phyloP scores from a whole-genome alignment of 2,797 vertebrate species.

The Falco biarmicus region DNA sequence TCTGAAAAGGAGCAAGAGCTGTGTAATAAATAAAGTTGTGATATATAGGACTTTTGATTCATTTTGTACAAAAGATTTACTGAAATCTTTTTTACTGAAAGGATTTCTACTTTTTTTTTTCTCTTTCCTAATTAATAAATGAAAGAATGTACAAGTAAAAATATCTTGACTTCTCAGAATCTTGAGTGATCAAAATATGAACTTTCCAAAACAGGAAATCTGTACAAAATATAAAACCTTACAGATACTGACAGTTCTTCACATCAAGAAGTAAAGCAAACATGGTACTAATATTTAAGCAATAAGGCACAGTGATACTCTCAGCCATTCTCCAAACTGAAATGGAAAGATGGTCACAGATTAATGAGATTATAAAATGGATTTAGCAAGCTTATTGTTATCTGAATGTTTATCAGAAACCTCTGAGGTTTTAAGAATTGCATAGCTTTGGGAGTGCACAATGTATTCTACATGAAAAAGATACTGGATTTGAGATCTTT shows the following conservation, averaged over 20 bases:
- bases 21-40: background rate
- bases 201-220: background rate
- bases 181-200: background rate
- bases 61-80: background rate
- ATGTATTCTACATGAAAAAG: slow-evolving; percentile 33
- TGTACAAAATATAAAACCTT: background rate
- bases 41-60: background rate
- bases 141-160: background rate
- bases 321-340: background rate
- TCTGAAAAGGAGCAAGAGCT: background rate
- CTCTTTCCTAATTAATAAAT: background rate
- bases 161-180: background rate
- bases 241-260: background rate
- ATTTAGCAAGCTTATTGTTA: slow-evolving; percentile 45
- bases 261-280: background rate
- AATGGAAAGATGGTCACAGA: slow-evolving; percentile 32
- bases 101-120: background rate
- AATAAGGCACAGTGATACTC: background rate
- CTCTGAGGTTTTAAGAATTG: slow-evolving; percentile 37
- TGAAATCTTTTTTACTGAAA: background rate
- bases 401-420: slow-evolving; percentile 58
- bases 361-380: slow-evolving; percentile 54
- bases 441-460: background rate
- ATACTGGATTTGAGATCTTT: background rate
- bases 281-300: background rate